phyloP scores from a whole-genome alignment of 2,113 vertebrate species.

The Oenanthe melanoleuca region DNA sequence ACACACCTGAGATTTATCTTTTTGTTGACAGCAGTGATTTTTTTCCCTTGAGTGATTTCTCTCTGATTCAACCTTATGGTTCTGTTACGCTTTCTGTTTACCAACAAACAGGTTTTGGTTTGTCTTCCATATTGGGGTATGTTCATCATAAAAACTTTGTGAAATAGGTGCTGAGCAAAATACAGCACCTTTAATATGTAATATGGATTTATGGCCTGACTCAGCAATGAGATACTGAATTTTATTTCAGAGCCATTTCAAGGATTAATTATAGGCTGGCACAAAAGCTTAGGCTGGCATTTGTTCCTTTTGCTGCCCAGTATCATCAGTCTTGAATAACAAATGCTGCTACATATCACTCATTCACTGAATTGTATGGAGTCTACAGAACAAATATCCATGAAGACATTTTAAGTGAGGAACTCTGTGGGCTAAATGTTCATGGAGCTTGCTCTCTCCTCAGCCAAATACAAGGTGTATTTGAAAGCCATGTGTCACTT shows the following conservation, averaged over 20 bases:
- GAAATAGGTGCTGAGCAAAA: background rate
- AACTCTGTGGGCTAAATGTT: background rate
- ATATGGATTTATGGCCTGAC: background rate
- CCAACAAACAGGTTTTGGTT: background rate
- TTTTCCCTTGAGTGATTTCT: background rate
- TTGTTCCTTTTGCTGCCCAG: background rate
- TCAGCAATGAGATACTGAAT: background rate
- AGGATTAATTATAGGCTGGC: background rate
- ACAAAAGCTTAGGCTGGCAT: background rate
- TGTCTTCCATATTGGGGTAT: background rate
- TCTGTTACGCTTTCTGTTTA: background rate
- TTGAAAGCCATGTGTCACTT: background rate
- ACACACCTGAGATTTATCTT: background rate
- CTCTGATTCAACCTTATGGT: background rate
- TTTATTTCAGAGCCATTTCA: background rate
- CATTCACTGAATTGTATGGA: background rate
- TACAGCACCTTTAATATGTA: background rate
- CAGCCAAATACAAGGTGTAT: background rate
- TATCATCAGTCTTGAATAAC: background rate
- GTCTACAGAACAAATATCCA: background rate
- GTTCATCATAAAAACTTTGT: background rate
- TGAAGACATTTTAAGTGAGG: background rate
- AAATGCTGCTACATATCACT: background rate
- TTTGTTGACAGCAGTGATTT: background rate
- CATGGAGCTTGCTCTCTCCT: background rate